These are phyloP conservation scores for Acrocyrtus sp. DNA, from an alignment of 2,888 invertebrate species.

Conservation along the genomic window DNA sequence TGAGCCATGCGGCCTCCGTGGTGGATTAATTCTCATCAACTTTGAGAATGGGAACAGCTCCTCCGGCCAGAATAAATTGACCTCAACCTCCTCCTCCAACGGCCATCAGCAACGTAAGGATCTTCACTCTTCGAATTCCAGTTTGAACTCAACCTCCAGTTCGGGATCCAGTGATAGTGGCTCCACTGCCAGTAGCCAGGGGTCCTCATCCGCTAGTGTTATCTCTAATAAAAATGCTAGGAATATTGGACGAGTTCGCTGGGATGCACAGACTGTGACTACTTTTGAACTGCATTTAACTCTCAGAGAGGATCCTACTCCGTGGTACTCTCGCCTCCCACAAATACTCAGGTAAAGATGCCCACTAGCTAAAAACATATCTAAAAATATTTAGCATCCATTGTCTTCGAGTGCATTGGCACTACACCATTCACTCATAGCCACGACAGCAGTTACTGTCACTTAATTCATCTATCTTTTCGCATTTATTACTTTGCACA, in stretches of 20 bases:
- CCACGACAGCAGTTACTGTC: background rate
- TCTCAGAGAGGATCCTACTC: conserved; percentile 84
- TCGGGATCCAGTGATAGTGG: conserved; percentile 43
- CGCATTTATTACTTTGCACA: too few relatives aligned
- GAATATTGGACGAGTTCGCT: conserved; percentile 71
- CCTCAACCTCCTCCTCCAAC: conserved; percentile 15
- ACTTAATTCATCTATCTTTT: too few relatives aligned
- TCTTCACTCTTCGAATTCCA: conserved; percentile 50
- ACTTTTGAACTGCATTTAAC: conserved; percentile 92
- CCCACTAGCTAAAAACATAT: too few relatives aligned
- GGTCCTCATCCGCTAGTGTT: conserved; percentile 16
- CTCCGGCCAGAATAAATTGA: conserved; percentile 26
- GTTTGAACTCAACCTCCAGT: conserved; percentile 48
- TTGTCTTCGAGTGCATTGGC: too few relatives aligned
- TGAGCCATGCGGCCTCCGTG: conserved; percentile 87
- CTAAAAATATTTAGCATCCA: too few relatives aligned
- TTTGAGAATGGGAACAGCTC: conserved; percentile 41
- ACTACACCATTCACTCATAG: too few relatives aligned
- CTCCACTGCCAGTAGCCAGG: conserved; percentile 19
- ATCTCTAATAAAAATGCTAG: too few relatives aligned
- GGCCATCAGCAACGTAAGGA: conserved; percentile 35
- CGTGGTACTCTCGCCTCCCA: conserved; percentile 88
- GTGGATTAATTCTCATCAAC: conserved; percentile 60
- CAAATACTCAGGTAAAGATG: conserved; percentile 84
- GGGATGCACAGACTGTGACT: conserved; percentile 86